phyloP scores from a whole-genome alignment of 2,797 vertebrate species.

The Arremon aurantiirostris region DNA sequence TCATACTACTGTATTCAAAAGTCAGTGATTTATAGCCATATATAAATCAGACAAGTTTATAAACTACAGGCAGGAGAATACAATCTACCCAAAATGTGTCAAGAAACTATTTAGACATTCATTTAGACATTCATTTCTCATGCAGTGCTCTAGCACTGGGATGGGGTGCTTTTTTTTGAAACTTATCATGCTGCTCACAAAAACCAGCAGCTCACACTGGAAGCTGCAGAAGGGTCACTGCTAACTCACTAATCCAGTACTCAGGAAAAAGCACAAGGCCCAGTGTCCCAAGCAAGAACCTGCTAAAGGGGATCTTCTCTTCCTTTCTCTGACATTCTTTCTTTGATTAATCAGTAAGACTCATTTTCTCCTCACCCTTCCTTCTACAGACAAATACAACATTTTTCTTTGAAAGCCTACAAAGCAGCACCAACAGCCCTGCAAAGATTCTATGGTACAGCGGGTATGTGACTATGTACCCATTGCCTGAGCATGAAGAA shows the following conservation, averaged over 20 bases:
- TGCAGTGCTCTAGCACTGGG: not conserved
- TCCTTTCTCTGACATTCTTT: not conserved
- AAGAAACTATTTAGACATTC: not conserved
- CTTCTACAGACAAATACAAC: not conserved
- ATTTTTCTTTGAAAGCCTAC: not conserved
- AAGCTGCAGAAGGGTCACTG: not conserved
- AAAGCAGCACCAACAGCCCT: not conserved
- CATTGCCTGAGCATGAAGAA: not conserved
- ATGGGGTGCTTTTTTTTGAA: not conserved
- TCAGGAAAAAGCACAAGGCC: not conserved
- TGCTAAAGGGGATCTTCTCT: not conserved
- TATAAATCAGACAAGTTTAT: not conserved
- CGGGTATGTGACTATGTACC: not conserved
- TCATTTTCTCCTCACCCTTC: not conserved
- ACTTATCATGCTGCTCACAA: not conserved
- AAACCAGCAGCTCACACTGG: not conserved
- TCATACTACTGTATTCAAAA: not conserved
- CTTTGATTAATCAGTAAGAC: not conserved
- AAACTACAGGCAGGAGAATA: not conserved
- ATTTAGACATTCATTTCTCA: not conserved
- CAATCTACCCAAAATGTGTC: not conserved
- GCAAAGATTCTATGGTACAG: fast-evolving
- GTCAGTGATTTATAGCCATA: not conserved
- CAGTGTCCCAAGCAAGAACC: not conserved
- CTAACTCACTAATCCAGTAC: not conserved